Base-by-base conservation (phyloP, 2,113 vertebrate genomes). In the Dicaeum eximium region DNA sequence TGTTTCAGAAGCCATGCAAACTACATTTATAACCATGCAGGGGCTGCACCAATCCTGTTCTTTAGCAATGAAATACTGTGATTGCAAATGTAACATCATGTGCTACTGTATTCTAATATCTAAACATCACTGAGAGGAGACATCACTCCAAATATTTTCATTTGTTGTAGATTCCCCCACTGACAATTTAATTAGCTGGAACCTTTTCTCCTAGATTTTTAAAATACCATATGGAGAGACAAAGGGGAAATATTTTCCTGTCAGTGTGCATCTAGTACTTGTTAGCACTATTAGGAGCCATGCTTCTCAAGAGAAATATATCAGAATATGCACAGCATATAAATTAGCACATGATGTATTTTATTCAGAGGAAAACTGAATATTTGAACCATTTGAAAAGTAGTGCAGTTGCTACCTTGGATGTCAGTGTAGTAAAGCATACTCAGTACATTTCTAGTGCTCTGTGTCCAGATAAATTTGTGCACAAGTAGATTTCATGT, bases 241-340 rank as follows among this genome's bases (percentile, higher is more conserved):
- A 97, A 97, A 93, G 90, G 88, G 93, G 90, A 96, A 96, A 93
- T 96, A 94, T 81, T 97, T 92, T 95, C 94, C 69, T 95, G 90
- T 95, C 94, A 96, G 44, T 75, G 72, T 93, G 82, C 86, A 96
- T 95, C 80, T 97, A 96, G 75, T 93, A 86, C 72, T 88, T 79
- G 88, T 94, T 95, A 96, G 60, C 86, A 86, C 65, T 92, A 86
- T 10, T 38, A 61, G 64, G 80, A 88, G 80, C 74, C 82, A 66
- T 37, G 82, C 64, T 94, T 83, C 82, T 95, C 85, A 80, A 78
- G 69, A 94, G 71, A 92, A 95, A 94, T 93, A 79, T 1, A 74
- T 65, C 69, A 84, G 60, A 78, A 90, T 95, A 94, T n/a, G 77
- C 65, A 70, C 1, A 28, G 92, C 80, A 93, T 90, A 65, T 80